Percentiles rank a stretch among this genome's conserved stretches.
Conservation (phyloP, 2,113 vertebrate genomes). For the Salvelinus sp. region DNA sequence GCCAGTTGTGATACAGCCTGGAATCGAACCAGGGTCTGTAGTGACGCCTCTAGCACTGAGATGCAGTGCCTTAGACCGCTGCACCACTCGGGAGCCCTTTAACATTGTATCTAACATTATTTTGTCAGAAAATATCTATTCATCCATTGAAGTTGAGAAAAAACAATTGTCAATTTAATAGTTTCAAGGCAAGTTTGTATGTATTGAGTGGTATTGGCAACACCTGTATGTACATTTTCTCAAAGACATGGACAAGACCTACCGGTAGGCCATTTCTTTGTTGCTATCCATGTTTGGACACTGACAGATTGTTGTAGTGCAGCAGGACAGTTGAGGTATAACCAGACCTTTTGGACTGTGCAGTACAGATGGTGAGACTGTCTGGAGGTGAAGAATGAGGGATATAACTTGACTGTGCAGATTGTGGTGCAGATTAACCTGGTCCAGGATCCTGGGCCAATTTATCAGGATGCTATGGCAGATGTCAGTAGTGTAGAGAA, state of each 20-base stretch:
- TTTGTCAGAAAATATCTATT: no score
- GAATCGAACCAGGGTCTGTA: no score
- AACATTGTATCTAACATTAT: no score
- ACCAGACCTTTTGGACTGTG: conserved; percentile 25
- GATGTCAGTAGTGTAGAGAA: no score
- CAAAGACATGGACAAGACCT: background rate
- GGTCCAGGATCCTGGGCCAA: conserved; percentile 74
- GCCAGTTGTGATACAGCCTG: no score
- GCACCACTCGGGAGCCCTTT: no score
- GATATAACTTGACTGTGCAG: conserved; percentile 50
- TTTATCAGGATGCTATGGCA: conserved; percentile 63
- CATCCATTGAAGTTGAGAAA: no score
- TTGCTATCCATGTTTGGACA: conserved; percentile 61
- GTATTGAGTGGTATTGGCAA: background rate
- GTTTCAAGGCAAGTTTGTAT: no score
- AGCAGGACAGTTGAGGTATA: conserved; percentile 19
- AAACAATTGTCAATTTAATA: no score
- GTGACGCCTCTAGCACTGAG: no score
- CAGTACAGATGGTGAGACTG: conserved; percentile 32
- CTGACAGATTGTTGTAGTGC: conserved; percentile 44
- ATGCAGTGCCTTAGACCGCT: no score
- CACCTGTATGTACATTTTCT: background rate
- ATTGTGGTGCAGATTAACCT: conserved; percentile 72
- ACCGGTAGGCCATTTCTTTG: conserved; percentile 1
- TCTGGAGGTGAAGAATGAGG: conserved; percentile 6